phyloP scores from a whole-genome alignment of 2,888 invertebrate species.

The Ametastegia equiseti region DNA sequence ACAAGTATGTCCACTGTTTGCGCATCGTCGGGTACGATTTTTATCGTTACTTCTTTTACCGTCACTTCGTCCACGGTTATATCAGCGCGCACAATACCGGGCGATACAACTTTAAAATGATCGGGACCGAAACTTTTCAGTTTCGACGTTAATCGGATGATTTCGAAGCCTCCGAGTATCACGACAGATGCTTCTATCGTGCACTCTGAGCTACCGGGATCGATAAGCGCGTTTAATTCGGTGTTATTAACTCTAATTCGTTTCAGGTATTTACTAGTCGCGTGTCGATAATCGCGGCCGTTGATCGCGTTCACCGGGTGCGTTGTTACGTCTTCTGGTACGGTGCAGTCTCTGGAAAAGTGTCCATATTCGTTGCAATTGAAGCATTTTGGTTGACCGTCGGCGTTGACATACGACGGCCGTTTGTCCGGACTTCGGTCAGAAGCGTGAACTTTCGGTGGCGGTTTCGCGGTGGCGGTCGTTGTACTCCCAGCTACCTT shows the following conservation, averaged over 20 bases:
- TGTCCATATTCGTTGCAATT: no score
- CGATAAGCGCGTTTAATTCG: constrained; percentile 48
- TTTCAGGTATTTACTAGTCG: constrained; percentile 52
- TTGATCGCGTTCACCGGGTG: not conserved
- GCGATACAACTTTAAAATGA: constrained; percentile 10
- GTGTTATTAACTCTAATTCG: constrained; percentile 30
- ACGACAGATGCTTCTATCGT: constrained; percentile 51
- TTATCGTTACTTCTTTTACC: constrained; percentile 48
- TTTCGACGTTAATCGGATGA: not conserved
- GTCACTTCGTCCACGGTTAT: not conserved
- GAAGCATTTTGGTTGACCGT: no score
- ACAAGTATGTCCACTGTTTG: constrained; percentile 58
- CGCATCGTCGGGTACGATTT: constrained; percentile 58
- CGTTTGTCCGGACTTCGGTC: no score
- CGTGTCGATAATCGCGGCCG: not conserved
- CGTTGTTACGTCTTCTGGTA: no score
- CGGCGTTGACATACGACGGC: no score
- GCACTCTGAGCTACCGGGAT: constrained; percentile 53
- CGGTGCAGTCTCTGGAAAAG: no score
- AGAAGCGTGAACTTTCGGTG: no score
- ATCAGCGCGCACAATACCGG: constrained; percentile 2
- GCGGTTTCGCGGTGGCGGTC: no score
- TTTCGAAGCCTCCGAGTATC: not conserved
- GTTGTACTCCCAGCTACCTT: no score
- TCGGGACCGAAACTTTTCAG: constrained; percentile 1